Percentiles rank a stretch among this genome's conserved stretches.
Conservation (phyloP, 2,888 invertebrate species). For the Rhingia campestris region DNA sequence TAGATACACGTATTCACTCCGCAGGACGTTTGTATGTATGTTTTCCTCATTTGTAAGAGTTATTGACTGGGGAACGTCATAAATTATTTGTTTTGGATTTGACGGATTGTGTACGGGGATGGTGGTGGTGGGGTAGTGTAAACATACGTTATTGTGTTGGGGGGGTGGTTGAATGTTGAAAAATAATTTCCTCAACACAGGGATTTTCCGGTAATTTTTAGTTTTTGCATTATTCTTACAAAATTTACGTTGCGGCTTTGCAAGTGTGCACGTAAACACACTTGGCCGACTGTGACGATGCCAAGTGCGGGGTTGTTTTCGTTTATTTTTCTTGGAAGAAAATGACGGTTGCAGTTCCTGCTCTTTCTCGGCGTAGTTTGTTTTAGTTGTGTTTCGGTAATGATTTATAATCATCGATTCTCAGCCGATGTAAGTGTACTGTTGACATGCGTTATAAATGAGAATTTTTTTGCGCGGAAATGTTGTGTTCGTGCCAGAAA, state of each 20-base stretch:
- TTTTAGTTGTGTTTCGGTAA: not conserved
- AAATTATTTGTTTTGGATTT: conserved; percentile 25
- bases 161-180: conserved; percentile 19
- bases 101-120: not conserved
- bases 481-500: too few species aligned
- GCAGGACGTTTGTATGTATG: conserved; percentile 1
- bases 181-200: conserved; percentile 24
- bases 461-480: not conserved
- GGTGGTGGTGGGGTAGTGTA: too few species aligned
- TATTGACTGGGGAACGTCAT: conserved; percentile 28
- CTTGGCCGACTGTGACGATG: not conserved
- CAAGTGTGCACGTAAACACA: conserved; percentile 19
- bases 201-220: conserved; percentile 26
- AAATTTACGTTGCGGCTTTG: conserved; percentile 8
- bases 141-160: not conserved
- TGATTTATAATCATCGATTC: conserved; percentile 2
- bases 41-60: not conserved
- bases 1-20: not conserved
- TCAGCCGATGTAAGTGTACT: conserved; percentile 5
- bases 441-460: conserved; percentile 26
- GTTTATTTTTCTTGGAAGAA: conserved; percentile 24
- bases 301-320: not conserved
- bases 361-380: conserved; percentile 20
- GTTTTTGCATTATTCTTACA: not conserved
- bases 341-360: conserved; percentile 19